Percentiles rank a stretch among this genome's conserved stretches.
Evolutionary conservation across 2,888 invertebrate species (phyloP).

Genomic region (Chaitophorus viminalis): DNA sequence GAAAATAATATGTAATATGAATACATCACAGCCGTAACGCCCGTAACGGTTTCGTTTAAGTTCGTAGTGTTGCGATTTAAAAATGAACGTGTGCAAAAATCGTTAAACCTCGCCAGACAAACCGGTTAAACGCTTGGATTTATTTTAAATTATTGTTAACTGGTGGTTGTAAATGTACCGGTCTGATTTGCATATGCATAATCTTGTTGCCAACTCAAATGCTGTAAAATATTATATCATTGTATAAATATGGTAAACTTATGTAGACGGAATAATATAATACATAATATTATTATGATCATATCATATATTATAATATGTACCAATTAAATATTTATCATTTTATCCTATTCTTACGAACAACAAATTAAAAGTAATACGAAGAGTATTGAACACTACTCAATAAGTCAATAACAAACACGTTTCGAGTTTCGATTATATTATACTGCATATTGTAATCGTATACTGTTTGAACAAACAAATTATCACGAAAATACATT

Average conservation of each 20-base stretch:
- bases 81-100: conserved; percentile 28
- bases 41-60: conserved; percentile 25
- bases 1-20: neutral
- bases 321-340: no score
- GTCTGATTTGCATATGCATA: neutral
- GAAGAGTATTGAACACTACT: no score
- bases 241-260: neutral
- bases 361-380: no score
- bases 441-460: no score
- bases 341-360: no score
- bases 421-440: no score
- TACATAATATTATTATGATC: no score
- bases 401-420: no score
- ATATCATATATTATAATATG: no score
- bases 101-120: neutral
- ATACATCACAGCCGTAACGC: neutral
- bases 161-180: neutral
- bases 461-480: no score
- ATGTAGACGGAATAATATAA: no score
- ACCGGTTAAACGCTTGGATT: conserved; percentile 17
- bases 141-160: neutral
- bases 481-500: no score
- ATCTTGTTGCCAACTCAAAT: neutral
- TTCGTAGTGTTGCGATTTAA: neutral
- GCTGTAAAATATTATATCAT: conserved; percentile 19